Base-by-base conservation (phyloP, 2,113 vertebrate genomes). In the Indicator maculatus region DNA sequence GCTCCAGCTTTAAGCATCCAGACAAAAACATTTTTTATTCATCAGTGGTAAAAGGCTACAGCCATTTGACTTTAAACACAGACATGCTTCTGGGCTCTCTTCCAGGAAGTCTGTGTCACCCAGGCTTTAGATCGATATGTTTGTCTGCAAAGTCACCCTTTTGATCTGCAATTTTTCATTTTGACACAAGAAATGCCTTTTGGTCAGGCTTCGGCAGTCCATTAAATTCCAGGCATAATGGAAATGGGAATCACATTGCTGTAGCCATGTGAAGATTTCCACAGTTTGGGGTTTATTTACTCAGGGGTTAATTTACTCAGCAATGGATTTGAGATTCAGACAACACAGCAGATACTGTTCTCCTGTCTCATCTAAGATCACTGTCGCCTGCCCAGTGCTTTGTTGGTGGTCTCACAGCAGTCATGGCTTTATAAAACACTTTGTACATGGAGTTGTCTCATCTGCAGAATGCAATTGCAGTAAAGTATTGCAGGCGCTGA, bases 121-220 rank as follows among this genome's bases (percentile, higher is more conserved):
- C 92, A 80, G 90, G 92, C 93, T 96, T 89, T 88, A 94, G 95
- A 95, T 95, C 90, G 85, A 96, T 96, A 90, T 94, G 94, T 94
- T 96, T 97, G 93, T 97, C 95, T 96, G 95, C 96, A 92, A 92
- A 96, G 94, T 96, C 96, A 95, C 95, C 95, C 87, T 96, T 96
- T 92, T 95, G 93, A 96, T 96, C 93, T 81, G 91, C 75, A 91
- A 95, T 95, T 95, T 94, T 97, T 96, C 95, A 96, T 96, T 94
- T 88, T 89, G 93, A 95, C 94, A 95, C 93, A 74, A 93, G 86
- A 96, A 97, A 97, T 95, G 96, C 93, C 92, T 95, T 89, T 95
- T 94, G 95, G 95, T 95, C 92, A 93, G 90, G 92, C 93, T 96
- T 95, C 78, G 95, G 89, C 82, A 93, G 87, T 91, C 91, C 84